A percentile compares a stretch with the other conserved stretches of the same genome.
These are phyloP conservation scores for Poeciliopsis retropinna DNA, from an alignment of 2,113 vertebrate genomes.

Conservation along the genomic window DNA sequence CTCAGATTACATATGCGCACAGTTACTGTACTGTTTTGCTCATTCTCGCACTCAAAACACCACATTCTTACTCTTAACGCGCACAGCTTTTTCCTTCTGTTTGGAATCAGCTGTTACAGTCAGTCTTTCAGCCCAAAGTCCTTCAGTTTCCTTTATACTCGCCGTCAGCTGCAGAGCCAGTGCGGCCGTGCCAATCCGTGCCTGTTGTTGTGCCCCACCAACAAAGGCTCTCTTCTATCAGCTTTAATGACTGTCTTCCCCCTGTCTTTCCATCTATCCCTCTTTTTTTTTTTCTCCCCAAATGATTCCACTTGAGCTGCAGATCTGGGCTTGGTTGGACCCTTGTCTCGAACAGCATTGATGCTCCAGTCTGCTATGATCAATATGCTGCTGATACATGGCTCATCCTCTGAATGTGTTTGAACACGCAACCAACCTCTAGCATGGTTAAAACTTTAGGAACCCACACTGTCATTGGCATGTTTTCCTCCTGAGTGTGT, in stretches of 20 bases:
- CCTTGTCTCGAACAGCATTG: constrained; percentile 47
- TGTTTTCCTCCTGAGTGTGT: constrained; percentile 44
- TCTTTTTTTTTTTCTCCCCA: constrained; percentile 28
- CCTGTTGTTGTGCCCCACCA: constrained; percentile 66
- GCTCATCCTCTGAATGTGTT: constrained; percentile 18
- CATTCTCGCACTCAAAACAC: constrained; percentile 52
- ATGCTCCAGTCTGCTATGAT: constrained; percentile 44
- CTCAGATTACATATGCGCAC: constrained; percentile 57
- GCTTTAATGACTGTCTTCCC: constrained; percentile 49
- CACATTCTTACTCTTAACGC: constrained; percentile 65
- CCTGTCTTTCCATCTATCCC: constrained; percentile 41
- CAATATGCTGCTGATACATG: constrained; percentile 45
- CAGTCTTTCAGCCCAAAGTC: constrained; percentile 44
- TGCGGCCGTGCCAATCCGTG: constrained; percentile 68
- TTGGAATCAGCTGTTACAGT: constrained; percentile 63
- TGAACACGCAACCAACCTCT: constrained; percentile 7
- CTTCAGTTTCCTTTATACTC: constrained; percentile 39
- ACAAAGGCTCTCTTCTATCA: constrained; percentile 74
- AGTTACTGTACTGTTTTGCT: constrained; percentile 59
- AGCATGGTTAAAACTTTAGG: constrained; percentile 10
- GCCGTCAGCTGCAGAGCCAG: constrained; percentile 48
- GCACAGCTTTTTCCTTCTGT: constrained; percentile 58
- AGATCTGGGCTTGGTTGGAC: constrained; percentile 43
- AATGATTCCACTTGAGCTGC: constrained; percentile 45
- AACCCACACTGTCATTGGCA: constrained; percentile 35